Percentiles rank a stretch among this genome's conserved stretches.
These are phyloP conservation scores for Morone saxatilis DNA, from an alignment of 2,113 vertebrate genomes.

Conservation along the genomic window DNA sequence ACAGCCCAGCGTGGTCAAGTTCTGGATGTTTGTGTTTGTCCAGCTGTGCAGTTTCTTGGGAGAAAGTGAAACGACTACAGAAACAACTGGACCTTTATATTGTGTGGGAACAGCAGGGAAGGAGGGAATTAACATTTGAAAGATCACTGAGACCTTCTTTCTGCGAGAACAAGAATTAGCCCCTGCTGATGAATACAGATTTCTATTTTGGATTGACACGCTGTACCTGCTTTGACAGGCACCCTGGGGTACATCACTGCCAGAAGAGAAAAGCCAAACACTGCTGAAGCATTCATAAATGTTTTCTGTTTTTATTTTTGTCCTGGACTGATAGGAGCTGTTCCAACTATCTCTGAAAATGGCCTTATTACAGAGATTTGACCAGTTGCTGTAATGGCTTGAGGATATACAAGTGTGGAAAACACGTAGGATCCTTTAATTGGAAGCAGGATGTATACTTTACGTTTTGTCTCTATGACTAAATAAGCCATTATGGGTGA, in stretches of 20 bases:
- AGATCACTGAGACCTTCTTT: constrained; percentile 7
- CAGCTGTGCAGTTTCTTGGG: constrained; percentile 29
- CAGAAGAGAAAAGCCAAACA: constrained; percentile 27
- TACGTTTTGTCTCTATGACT: constrained; percentile 34
- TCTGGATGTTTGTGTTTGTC: constrained; percentile 3
- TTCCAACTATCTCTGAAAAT: constrained; percentile 30
- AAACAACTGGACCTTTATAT: constrained; percentile 24
- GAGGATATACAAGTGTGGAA: constrained; percentile 40
- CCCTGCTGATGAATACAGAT: constrained; percentile 7
- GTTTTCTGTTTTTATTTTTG: constrained; percentile 1
- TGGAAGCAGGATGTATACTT: constrained; percentile 23
- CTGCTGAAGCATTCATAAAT: constrained; percentile 9
- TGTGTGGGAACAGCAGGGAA: neutral
- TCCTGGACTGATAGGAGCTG: constrained; percentile 8
- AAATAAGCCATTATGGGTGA: constrained; percentile 37
- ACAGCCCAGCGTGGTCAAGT: constrained; percentile 18
- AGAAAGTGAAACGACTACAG: constrained; percentile 15
- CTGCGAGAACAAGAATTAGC: neutral
- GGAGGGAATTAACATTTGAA: constrained; percentile 8
- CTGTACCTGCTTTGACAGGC: constrained; percentile 28
- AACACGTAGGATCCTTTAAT: neutral
- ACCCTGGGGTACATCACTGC: constrained; percentile 2
- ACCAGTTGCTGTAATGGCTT: constrained; percentile 26
- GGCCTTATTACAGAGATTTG: constrained; percentile 24
- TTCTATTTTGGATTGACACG: constrained; percentile 20